Conservation (phyloP, 2,797 vertebrate genomes). For the Kryptolebias ocellatus region DNA sequence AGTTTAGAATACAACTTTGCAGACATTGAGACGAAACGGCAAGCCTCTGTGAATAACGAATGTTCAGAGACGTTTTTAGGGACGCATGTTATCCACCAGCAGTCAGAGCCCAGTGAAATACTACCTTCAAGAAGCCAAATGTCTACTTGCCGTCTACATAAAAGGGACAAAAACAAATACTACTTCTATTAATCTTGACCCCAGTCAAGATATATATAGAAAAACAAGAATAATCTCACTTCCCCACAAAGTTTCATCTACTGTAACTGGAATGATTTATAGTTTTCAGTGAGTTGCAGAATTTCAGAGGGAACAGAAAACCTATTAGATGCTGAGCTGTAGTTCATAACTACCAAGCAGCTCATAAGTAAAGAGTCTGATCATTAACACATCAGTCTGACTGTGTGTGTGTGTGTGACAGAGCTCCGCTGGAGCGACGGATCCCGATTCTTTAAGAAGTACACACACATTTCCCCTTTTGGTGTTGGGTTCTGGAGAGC, state of each 20-base stretch:
- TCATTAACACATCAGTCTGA: neutral
- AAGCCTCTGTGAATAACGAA: no score
- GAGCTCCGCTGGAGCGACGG: no score
- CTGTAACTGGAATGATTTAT: neutral
- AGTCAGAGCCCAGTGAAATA: no score
- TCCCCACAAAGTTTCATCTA: neutral
- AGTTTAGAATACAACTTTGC: no score
- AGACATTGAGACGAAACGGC: no score
- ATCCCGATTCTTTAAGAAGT: neutral
- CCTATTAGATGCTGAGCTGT: neutral
- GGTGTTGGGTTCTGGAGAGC: neutral
- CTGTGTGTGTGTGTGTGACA: neutral
- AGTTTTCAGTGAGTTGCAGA: neutral
- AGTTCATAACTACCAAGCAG: neutral
- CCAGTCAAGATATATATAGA: neutral
- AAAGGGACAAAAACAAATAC: no score
- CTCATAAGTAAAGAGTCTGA: neutral
- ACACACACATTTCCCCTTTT: neutral
- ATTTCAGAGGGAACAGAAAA: neutral
- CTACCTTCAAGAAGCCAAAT: no score
- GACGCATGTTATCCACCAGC: no score
- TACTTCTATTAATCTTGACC: no score
- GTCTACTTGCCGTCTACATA: no score
- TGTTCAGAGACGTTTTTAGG: no score
- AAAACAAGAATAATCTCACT: neutral